Evolutionary conservation across 1,140 invertebrate genomes (phyloP).

Genomic region (Zaprionus ornatus): DNA sequence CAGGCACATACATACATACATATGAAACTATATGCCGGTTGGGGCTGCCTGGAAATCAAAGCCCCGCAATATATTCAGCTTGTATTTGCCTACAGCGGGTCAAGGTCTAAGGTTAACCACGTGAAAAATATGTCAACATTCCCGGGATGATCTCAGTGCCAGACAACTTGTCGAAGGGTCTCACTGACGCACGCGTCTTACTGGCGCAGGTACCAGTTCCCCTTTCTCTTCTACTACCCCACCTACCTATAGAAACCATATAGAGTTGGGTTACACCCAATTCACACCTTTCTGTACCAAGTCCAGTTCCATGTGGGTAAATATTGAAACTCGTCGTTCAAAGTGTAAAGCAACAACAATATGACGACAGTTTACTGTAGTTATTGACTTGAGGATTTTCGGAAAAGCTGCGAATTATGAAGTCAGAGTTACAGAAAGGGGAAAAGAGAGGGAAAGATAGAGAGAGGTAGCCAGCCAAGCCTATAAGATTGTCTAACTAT

Average conservation of each 20-base stretch:
- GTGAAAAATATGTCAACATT: constrained; percentile 27
- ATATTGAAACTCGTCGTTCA: constrained; percentile 47
- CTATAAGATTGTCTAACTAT: background rate
- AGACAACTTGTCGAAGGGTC: background rate
- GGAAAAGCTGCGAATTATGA: background rate
- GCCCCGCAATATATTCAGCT: background rate
- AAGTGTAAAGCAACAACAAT: constrained; percentile 42
- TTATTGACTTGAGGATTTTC: background rate
- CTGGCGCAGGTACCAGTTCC: background rate
- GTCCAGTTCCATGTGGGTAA: constrained; percentile 38
- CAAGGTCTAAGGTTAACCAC: constrained; percentile 13
- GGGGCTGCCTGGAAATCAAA: constrained; percentile 17
- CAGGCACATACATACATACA: background rate
- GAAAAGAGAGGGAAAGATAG: background rate
- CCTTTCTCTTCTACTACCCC: background rate
- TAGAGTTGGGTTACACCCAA: constrained; percentile 15
- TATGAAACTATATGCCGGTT: background rate
- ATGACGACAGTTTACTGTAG: background rate
- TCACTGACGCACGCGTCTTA: background rate
- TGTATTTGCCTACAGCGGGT: background rate
- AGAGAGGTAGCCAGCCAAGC: constrained; percentile 2
- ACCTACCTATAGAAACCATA: background rate
- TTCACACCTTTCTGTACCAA: constrained; percentile 60
- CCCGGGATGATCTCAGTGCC: constrained; percentile 28
- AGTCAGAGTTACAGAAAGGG: background rate